Conservation (phyloP, 1,140 invertebrate species). For the Leucophenga varia region DNA sequence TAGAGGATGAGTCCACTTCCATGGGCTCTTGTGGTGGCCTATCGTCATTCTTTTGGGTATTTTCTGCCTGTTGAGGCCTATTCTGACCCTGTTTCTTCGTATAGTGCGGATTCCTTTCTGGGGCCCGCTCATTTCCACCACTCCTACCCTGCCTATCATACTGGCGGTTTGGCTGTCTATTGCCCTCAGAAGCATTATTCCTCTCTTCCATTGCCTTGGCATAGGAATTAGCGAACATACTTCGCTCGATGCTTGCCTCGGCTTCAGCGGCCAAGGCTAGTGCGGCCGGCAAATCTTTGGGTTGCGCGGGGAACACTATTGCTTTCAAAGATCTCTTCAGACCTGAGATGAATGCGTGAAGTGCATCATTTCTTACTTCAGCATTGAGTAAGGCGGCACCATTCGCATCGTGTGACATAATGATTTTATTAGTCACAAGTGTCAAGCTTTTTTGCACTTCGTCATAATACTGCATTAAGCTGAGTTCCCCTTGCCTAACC, state of each 20-base stretch:
- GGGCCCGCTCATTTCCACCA: background rate
- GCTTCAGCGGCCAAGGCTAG: constrained; percentile 3
- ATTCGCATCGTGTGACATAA: background rate
- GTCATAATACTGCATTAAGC: constrained; percentile 2
- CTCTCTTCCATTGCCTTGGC: background rate
- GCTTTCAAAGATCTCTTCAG: too few relatives aligned
- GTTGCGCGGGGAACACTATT: too few relatives aligned
- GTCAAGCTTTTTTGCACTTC: background rate
- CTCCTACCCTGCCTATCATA: background rate
- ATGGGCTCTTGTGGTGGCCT: too few relatives aligned
- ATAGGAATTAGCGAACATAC: too few relatives aligned
- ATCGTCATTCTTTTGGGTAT: background rate
- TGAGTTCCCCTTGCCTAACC: background rate
- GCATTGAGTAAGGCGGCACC: background rate
- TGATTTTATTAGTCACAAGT: background rate
- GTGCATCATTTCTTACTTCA: too few relatives aligned
- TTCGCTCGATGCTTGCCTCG: too few relatives aligned
- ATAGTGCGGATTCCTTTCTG: too few relatives aligned
- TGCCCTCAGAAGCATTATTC: constrained; percentile 1
- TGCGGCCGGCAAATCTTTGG: constrained; percentile 4
- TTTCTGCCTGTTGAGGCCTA: background rate
- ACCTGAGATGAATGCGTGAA: too few relatives aligned
- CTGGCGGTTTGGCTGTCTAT: background rate
- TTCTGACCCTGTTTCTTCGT: constrained; percentile 1
- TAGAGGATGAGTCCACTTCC: too few relatives aligned